A percentile compares a stretch with the other conserved stretches of the same genome.
phyloP scores from a whole-genome alignment of 2,888 invertebrate genomes.

The Drosophila eohydei region DNA sequence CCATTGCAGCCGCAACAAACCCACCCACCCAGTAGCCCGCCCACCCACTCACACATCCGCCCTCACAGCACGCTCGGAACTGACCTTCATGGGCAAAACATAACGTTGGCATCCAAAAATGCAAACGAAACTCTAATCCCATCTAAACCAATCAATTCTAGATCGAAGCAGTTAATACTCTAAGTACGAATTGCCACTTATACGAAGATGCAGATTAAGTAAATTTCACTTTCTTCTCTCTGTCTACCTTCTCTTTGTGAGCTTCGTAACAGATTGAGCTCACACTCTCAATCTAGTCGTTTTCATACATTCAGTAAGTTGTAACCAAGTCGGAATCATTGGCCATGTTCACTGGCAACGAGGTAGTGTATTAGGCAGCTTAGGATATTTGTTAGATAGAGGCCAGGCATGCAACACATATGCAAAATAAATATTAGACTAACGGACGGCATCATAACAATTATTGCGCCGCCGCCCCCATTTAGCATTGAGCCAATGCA shows the following conservation, averaged over 20 bases:
- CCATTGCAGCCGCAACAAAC: slow-evolving; percentile 36
- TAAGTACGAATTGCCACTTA: not conserved
- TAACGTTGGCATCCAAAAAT: slow-evolving; percentile 39
- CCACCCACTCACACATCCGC: slow-evolving; percentile 10
- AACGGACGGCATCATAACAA: slow-evolving; percentile 78
- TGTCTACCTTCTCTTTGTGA: not conserved
- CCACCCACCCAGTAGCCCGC: slow-evolving; percentile 6
- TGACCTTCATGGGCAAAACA: slow-evolving; percentile 51
- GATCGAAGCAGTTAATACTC: slow-evolving; percentile 40
- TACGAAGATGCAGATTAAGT: no score
- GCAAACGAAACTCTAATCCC: slow-evolving; percentile 45
- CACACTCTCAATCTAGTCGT: not conserved
- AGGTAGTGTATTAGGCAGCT: slow-evolving; percentile 37
- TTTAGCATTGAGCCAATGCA: slow-evolving; percentile 42
- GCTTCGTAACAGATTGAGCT: no score
- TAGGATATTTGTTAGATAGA: slow-evolving; percentile 23
- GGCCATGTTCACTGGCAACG: not conserved
- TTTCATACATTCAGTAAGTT: not conserved
- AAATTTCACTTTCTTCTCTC: not conserved
- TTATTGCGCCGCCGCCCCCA: slow-evolving; percentile 72
- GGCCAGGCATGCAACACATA: slow-evolving; percentile 59
- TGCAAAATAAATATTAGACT: slow-evolving; percentile 77
- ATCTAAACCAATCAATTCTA: slow-evolving; percentile 8
- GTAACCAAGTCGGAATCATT: not conserved
- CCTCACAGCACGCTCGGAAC: slow-evolving; percentile 19